Conservation (phyloP, 2,888 invertebrate genomes). For the Lasiommata megera region DNA sequence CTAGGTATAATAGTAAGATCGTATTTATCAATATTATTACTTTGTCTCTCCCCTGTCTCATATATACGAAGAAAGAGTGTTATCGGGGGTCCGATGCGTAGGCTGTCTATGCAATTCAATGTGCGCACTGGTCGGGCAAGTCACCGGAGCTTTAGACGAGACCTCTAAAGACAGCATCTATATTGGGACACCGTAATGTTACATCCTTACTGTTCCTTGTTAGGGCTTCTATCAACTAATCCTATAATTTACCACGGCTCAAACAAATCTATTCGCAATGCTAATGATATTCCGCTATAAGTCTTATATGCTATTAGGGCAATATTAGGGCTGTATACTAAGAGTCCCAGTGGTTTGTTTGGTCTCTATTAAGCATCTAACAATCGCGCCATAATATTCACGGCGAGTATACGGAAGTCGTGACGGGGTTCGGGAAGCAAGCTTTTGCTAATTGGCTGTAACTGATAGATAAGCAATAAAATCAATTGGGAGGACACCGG, state of each 20-base stretch:
- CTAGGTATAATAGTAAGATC: background rate
- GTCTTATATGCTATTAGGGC: background rate
- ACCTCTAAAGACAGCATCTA: conserved; percentile 31
- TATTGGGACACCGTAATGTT: conserved; percentile 31
- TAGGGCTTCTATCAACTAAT: conserved; percentile 4
- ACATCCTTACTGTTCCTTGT: conserved; percentile 18
- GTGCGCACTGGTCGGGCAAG: conserved; percentile 38
- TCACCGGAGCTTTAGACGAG: conserved; percentile 32
- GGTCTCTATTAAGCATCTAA: background rate
- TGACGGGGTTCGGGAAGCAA: conserved; percentile 54
- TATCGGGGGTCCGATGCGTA: conserved; percentile 36
- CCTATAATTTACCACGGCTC: background rate
- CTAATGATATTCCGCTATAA: background rate
- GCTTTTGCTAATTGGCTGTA: conserved; percentile 74
- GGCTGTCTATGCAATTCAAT: conserved; percentile 37
- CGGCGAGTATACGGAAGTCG: conserved; percentile 58
- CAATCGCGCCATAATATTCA: conserved; percentile 42
- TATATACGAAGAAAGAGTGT: conserved; percentile 30
- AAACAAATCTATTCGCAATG: background rate
- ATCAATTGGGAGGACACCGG: conserved; percentile 76
- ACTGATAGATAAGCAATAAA: conserved; percentile 74
- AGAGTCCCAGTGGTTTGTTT: background rate
- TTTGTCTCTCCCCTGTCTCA: conserved; percentile 24
- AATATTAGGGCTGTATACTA: background rate
- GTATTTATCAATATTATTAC: conserved; percentile 21